Evolutionary conservation across 2,888 invertebrate species (phyloP).

Genomic region (Apomyelois bistriatella): DNA sequence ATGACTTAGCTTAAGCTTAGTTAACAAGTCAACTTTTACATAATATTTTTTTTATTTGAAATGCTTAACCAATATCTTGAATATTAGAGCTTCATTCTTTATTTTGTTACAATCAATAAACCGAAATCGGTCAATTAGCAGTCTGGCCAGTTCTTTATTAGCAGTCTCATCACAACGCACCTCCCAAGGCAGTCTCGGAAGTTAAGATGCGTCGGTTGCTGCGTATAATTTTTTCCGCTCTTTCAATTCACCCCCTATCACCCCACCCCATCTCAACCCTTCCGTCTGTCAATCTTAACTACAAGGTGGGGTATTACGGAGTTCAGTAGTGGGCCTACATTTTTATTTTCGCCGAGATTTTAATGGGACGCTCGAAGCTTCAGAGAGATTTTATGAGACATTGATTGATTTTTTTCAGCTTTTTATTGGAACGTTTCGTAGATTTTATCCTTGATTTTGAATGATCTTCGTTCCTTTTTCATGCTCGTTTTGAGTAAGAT

Average conservation of each 20-base stretch:
- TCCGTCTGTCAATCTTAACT: constrained; percentile 79
- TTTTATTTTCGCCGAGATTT: constrained; percentile 57
- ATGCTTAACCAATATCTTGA: too few relatives aligned
- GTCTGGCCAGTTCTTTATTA: not conserved
- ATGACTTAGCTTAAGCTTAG: too few relatives aligned
- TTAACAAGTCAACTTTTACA: too few relatives aligned
- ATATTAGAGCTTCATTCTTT: too few relatives aligned
- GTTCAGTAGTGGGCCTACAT: constrained; percentile 61
- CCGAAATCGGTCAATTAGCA: not conserved
- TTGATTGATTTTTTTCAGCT: constrained; percentile 26
- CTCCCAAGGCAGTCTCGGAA: constrained; percentile 63
- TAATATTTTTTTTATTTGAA: too few relatives aligned
- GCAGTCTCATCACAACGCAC: constrained; percentile 28
- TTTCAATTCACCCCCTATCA: constrained; percentile 64
- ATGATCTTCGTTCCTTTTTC: not conserved
- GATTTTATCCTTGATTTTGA: constrained; percentile 1
- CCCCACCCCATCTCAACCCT: constrained; percentile 58
- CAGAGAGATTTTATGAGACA: constrained; percentile 12
- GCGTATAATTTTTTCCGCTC: constrained; percentile 77
- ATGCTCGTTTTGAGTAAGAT: not conserved
- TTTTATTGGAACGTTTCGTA: constrained; percentile 22
- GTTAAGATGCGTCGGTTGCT: constrained; percentile 77
- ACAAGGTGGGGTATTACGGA: constrained; percentile 59
- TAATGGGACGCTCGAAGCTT: constrained; percentile 55
- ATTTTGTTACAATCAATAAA: not conserved